Evolutionary conservation across 2,888 invertebrate genomes (phyloP).

Genomic region (Uloborus plumipes): DNA sequence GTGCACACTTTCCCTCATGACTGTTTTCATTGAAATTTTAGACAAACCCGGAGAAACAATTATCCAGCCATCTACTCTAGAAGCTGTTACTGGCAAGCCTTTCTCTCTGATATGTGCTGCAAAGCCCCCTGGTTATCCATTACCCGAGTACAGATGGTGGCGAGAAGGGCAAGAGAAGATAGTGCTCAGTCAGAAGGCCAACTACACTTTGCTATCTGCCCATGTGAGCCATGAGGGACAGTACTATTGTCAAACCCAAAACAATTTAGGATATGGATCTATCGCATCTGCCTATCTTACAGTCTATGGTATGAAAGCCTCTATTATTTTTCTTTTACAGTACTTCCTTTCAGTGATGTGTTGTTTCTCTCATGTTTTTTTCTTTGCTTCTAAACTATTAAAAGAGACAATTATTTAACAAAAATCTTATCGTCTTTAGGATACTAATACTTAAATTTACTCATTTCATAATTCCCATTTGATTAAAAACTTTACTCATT

Average conservation of each 20-base stretch:
- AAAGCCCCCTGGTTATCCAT: slow-evolving; percentile 92
- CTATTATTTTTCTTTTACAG: no score
- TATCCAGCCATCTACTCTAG: slow-evolving; percentile 65
- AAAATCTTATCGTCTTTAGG: no score
- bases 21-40: slow-evolving; percentile 17
- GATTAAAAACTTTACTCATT: no score
- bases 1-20: no score
- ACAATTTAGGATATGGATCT: slow-evolving; percentile 89
- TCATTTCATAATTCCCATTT: no score
- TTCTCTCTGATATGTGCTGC: slow-evolving; percentile 85
- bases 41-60: slow-evolving; percentile 67
- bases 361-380: no score
- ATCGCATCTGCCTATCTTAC: slow-evolving; percentile 86
- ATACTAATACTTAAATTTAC: no score
- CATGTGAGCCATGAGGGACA: slow-evolving; percentile 86
- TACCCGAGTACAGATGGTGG: slow-evolving; percentile 89
- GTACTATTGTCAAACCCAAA: slow-evolving; percentile 91
- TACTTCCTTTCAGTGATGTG: no score
- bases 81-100: slow-evolving; percentile 70
- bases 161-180: slow-evolving; percentile 78
- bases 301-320: slow-evolving; percentile 76
- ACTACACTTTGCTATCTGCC: slow-evolving; percentile 87
- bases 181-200: slow-evolving; percentile 83
- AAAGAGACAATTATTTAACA: no score
- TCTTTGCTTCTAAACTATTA: no score